Evolutionary conservation across 2,113 vertebrate genomes (phyloP), one percentile per base, ranked within the genome.

Genomic region (Xiphorhynchus elegans): DNA sequence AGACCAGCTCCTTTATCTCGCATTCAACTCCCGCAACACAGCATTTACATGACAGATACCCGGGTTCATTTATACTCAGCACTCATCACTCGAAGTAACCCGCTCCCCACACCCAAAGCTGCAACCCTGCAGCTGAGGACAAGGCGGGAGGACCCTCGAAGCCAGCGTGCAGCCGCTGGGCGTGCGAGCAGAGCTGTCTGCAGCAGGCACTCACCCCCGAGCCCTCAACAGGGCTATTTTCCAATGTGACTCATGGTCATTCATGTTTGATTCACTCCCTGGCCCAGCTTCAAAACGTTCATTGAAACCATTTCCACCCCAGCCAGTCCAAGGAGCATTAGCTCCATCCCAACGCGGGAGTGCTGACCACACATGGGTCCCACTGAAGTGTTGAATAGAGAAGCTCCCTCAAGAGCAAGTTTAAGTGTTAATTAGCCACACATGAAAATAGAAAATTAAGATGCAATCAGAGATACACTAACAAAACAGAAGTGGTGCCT

Each of bases 241-340:
- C 93, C 94, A 75, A 81, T 68, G 80, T 95, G 96, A 96, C 93
- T 96, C 96, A 96, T 21, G 86, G 89, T 95, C 96, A 97, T 92
- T 94, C 93, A 84, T 33, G 42, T 94, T 94, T 95, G 95, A 97
- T 93, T 97, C 93, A 96, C 83, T 53, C 88, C 37, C 89, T 97
- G 96, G 95, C 92, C 39, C 17, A 14, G 76, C 80, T 93, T 95
- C 96, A 97, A 90, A 93, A 84, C 31, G 44, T 52, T 92, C 69
- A 78, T 24, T 92, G 85, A 96, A 94, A 87, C 49, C 67, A 84
- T 50, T 93, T 92, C 83, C 83, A 94, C 37, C 40, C 73, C 73
- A 72, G 80, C 11, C 10, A 7, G 69, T 10, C 42, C 26, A 39
- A 62, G 42, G 17, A 93, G 83, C 56, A 11, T 56, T 33, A 80